Conservation (phyloP, 2,113 vertebrate genomes). For the Tapirus terrestris region DNA sequence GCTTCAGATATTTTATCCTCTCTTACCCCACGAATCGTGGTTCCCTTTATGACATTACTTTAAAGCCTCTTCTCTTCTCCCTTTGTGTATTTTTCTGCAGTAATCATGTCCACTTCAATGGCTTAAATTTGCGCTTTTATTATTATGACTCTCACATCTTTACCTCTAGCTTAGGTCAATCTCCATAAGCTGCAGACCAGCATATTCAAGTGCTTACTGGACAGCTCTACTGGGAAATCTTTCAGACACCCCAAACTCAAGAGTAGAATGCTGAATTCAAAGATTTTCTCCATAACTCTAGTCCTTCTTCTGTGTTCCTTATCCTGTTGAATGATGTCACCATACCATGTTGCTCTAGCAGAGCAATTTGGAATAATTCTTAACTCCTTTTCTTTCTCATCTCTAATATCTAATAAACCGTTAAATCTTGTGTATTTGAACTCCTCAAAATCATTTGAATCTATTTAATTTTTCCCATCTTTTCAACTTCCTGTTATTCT, state of each 20-base stretch:
- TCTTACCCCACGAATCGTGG: not conserved
- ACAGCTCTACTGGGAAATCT: not conserved
- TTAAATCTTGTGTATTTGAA: not conserved
- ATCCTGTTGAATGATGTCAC: not conserved
- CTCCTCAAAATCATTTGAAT: not conserved
- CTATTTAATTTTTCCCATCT: not conserved
- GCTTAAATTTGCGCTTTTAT: conserved; percentile 29
- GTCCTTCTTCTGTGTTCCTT: not conserved
- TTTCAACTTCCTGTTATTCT: not conserved
- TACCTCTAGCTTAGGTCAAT: not conserved
- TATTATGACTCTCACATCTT: not conserved
- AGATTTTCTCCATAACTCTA: not conserved
- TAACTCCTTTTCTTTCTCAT: not conserved
- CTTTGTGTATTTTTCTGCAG: not conserved
- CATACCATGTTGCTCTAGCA: not conserved
- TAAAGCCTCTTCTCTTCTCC: not conserved
- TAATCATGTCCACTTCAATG: not conserved
- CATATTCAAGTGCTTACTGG: not conserved
- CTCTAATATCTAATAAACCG: not conserved
- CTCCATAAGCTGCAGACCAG: not conserved
- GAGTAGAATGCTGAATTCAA: not conserved
- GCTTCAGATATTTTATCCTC: not conserved
- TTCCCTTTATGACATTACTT: not conserved
- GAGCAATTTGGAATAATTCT: not conserved
- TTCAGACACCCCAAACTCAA: not conserved